Conservation (phyloP, 1,140 invertebrate genomes). For the Neuroterus valhalla region DNA sequence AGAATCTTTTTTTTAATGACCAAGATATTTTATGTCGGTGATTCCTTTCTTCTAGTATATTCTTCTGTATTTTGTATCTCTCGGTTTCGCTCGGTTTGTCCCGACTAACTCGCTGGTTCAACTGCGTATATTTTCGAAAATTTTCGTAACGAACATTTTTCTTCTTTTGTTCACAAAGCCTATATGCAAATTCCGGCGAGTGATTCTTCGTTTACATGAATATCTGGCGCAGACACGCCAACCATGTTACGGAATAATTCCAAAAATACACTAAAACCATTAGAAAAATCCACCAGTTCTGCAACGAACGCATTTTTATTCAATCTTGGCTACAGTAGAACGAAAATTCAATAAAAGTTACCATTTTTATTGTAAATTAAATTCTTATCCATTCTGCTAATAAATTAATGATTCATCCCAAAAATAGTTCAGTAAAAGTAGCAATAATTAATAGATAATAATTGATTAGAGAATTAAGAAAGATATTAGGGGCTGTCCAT, state of each 20-base stretch:
- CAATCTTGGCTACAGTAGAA: background rate
- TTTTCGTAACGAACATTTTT: slow-evolving; percentile 14
- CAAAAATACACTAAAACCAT: slow-evolving; percentile 16
- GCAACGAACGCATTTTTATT: background rate
- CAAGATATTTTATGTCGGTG: too few relatives aligned
- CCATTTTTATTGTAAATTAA: background rate
- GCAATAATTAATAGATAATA: too few relatives aligned
- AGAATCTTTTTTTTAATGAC: too few relatives aligned
- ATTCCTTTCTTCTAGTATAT: too few relatives aligned
- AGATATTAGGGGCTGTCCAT: too few relatives aligned
- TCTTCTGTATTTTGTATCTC: background rate
- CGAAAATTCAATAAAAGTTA: background rate
- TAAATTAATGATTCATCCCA: too few relatives aligned
- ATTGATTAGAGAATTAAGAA: too few relatives aligned
- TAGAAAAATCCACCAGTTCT: slow-evolving; percentile 8
- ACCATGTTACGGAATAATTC: slow-evolving; percentile 7
- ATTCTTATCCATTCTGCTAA: background rate
- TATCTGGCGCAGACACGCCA: background rate
- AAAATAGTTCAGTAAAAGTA: too few relatives aligned
- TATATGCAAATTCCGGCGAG: slow-evolving; percentile 1
- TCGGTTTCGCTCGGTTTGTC: slow-evolving; percentile 8
- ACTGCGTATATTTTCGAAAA: slow-evolving; percentile 24
- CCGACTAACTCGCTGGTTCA: slow-evolving; percentile 7
- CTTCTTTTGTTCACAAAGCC: slow-evolving; percentile 19
- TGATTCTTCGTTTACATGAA: background rate